Evolutionary conservation across 2,113 vertebrate species (phyloP).

Genomic region (Coracopsis vasa): DNA sequence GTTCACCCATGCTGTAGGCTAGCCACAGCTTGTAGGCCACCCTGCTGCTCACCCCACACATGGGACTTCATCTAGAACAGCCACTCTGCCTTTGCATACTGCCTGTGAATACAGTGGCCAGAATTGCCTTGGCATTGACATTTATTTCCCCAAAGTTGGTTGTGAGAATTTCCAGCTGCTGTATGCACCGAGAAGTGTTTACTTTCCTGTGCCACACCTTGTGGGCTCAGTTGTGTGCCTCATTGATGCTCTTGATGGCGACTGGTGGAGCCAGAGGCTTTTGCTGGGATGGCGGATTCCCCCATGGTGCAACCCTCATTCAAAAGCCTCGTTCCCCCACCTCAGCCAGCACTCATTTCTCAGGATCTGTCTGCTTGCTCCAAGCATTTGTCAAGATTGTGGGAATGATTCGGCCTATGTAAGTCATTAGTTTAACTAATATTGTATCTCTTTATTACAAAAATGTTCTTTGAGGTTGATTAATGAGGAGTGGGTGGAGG

Average conservation of each 20-base stretch:
- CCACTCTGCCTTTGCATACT: neutral
- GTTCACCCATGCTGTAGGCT: fast-evolving
- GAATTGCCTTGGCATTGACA: neutral
- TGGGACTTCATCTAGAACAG: neutral
- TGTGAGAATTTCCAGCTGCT: fast-evolving
- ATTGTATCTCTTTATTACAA: constrained; percentile 57
- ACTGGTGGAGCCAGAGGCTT: neutral
- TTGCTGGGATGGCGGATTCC: neutral
- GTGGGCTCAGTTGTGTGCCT: neutral
- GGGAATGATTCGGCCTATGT: neutral
- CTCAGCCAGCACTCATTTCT: neutral
- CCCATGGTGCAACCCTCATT: fast-evolving
- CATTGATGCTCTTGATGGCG: fast-evolving
- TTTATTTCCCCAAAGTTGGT: neutral
- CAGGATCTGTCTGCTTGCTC: constrained; percentile 6
- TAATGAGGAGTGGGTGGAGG: constrained; percentile 58
- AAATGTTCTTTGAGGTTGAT: constrained; percentile 50
- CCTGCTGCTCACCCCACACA: neutral
- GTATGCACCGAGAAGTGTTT: neutral
- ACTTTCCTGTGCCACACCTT: fast-evolving
- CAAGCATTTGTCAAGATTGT: neutral
- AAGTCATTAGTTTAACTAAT: constrained; percentile 61
- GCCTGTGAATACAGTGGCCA: neutral
- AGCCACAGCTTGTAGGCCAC: neutral
- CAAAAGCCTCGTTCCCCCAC: fast-evolving